Conservation (phyloP, 1,140 invertebrate genomes). For the Drosophila pandora region DNA sequence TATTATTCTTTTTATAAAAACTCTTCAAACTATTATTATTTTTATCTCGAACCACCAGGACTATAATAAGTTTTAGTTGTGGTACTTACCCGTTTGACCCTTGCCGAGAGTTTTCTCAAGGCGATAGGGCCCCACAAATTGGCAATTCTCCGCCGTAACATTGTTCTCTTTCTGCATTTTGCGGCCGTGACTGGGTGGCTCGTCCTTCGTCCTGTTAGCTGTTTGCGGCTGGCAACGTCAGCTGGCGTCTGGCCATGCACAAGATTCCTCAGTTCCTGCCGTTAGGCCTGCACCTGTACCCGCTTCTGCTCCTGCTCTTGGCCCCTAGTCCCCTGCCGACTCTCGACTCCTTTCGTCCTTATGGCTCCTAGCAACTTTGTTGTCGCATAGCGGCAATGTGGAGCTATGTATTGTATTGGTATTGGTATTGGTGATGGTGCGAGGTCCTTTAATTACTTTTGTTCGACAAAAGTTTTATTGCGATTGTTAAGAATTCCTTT, state of each 20-base stretch:
- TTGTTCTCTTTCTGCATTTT: slow-evolving; percentile 85
- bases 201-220: slow-evolving; percentile 53
- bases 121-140: slow-evolving; percentile 99
- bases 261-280: slow-evolving; percentile 17
- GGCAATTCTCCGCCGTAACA: slow-evolving; percentile 89
- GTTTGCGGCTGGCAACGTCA: slow-evolving; percentile 57
- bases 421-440: slow-evolving; percentile 24
- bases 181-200: slow-evolving; percentile 39
- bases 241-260: slow-evolving; percentile 67
- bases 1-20: not conserved
- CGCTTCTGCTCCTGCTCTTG: not conserved
- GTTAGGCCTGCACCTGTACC: not conserved
- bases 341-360: slow-evolving; percentile 9
- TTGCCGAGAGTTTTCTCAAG: slow-evolving; percentile 99
- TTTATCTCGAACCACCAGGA: too few species aligned
- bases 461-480: slow-evolving; percentile 71
- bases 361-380: slow-evolving; percentile 48
- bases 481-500: slow-evolving; percentile 60
- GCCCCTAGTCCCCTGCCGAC: not conserved
- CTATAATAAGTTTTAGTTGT: not conserved
- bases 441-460: slow-evolving; percentile 70
- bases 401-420: slow-evolving; percentile 25
- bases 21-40: not conserved
- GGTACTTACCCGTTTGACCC: slow-evolving; percentile 97
- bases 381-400: slow-evolving; percentile 63